Evolutionary conservation across 2,888 invertebrate genomes (phyloP).

Genomic region (Colletes collaris): DNA sequence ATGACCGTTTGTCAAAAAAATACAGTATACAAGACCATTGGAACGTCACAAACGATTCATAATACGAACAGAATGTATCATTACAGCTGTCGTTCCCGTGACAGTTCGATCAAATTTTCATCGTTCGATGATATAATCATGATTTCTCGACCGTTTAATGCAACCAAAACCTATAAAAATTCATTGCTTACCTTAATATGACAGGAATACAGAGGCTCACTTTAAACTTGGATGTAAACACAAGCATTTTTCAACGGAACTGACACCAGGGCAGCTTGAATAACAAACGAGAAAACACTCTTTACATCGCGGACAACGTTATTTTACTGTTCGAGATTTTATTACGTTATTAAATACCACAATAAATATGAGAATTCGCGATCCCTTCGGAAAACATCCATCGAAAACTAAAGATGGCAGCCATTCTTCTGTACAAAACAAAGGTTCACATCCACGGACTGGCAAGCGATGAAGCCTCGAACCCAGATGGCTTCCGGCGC

Average conservation of each 20-base stretch:
- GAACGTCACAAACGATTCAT: slow-evolving; percentile 63
- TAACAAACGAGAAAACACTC: slow-evolving; percentile 80
- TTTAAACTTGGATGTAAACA: slow-evolving; percentile 91
- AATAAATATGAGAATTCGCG: slow-evolving; percentile 78
- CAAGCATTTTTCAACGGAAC: slow-evolving; percentile 85
- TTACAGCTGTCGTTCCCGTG: slow-evolving; percentile 21
- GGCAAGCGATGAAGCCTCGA: slow-evolving; percentile 79
- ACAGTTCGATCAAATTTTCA: slow-evolving; percentile 21
- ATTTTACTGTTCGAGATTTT: slow-evolving; percentile 81
- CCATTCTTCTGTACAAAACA: slow-evolving; percentile 93
- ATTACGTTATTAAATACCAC: slow-evolving; percentile 79
- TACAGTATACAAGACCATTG: slow-evolving; percentile 37
- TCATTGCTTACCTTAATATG: slow-evolving; percentile 84
- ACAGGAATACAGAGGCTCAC: slow-evolving; percentile 87
- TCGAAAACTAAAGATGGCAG: slow-evolving; percentile 93
- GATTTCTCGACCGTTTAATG: slow-evolving; percentile 6
- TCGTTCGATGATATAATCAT: slow-evolving; percentile 4
- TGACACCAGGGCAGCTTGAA: slow-evolving; percentile 81
- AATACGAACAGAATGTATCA: slow-evolving; percentile 40
- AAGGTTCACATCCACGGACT: slow-evolving; percentile 84
- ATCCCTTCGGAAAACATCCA: slow-evolving; percentile 89
- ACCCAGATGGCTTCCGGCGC: slow-evolving; percentile 78
- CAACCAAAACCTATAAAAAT: slow-evolving; percentile 32
- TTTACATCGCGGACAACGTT: slow-evolving; percentile 82
- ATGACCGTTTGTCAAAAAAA: slow-evolving; percentile 23